Evolutionary conservation across 2,797 vertebrate species (phyloP), one percentile per base, ranked within the genome.

Genomic region (Carduelis carduelis): DNA sequence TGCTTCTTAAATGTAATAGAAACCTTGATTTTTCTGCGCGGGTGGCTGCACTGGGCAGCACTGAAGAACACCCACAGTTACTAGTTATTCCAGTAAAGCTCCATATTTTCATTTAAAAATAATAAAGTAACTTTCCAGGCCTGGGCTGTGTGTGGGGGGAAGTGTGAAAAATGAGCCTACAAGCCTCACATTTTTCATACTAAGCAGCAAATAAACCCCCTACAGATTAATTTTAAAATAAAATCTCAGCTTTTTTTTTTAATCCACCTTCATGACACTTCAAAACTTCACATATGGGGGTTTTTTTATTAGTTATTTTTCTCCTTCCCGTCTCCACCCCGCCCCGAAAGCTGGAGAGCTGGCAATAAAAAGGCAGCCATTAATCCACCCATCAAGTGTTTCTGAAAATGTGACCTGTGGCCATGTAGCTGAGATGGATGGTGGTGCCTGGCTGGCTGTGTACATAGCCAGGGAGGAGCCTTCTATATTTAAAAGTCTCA

Each of bases 401-500:
- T 93, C 83, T 91, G 91, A 94, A 93, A 83, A 95, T 56, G 79
- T 34, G 69, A 72, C 74, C 59, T 84, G 77, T 88, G 89, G 90
- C 88, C 81, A 63, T 1, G 8, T 9, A 88, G 90, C 87, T 69
- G 83, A 93, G 91, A 91, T 5, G 74, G 91, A 83, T 86, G 47
- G 59, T 61, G 93, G 91, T 94, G 95, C 96, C 70, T 0, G 81
- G 61, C 70, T 76, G 87, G 46, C 93, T 97, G 91, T 90, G 88
- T 94, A 93, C 88, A 56, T 55, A 95, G 88, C 59, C 83, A 88
- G 55, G 72, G 83, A 95, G 91, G 76, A 90, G 77, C 59, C 24
- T 83, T 93, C 88, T 94, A 83, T 93, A 90, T 95, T 94, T 96
- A 75, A 94, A 88, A 93, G 55, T 43, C 34, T 95, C 69, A 86